Evolutionary conservation across 92 coral and sea anemone genomes (phyloP), one percentile per base, ranked within the genome.

Genomic region (Siderastrea radians): DNA sequence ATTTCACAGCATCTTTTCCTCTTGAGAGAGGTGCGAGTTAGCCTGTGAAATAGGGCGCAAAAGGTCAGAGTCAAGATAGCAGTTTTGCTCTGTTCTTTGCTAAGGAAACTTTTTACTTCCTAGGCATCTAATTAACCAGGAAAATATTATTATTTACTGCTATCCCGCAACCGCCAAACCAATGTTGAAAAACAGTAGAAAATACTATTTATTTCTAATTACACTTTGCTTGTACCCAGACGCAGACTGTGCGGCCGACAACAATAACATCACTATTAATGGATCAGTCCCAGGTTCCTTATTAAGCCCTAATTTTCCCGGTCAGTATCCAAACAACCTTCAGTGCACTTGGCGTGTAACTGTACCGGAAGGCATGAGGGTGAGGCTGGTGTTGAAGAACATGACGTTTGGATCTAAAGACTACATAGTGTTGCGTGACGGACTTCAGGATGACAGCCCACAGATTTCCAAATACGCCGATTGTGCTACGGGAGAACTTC

Each of bases 261-360:
- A 94, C 88, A 92, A 87, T 80, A 87, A 94, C 79, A 66, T 92
- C 67, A 46, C 64, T 15, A 64, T 94, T 1, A 19, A 82, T 44
- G 95, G 90, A 7, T 86, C 95, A 44, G 15, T 14, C 15, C 67
- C 90, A 48, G 95, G 97, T 4, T 63, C 80, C 51, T 52, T 94
- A 12, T 75, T 66, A 5, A 92, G 88, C 52, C 97, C 97, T 4
- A 81, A 83, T 70, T 92, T 87, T 68, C 88, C 95, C 58, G 49
- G 69, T 4, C 90, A 78, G 72, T 94, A 89, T 86, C 95, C 97
- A 19, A 78, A 80, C 73, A 64, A 86, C 48, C 88, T 94, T 26
- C 90, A 88, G 83, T 94, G 97, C 74, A 94, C 97, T 16, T 94
- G 97, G 97, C 88, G 75, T 17, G 90, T 94, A 10, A 83, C 80